These are phyloP conservation scores for Gouania willdenowi DNA, from an alignment of 2,797 vertebrate species.

Conservation along the genomic window DNA sequence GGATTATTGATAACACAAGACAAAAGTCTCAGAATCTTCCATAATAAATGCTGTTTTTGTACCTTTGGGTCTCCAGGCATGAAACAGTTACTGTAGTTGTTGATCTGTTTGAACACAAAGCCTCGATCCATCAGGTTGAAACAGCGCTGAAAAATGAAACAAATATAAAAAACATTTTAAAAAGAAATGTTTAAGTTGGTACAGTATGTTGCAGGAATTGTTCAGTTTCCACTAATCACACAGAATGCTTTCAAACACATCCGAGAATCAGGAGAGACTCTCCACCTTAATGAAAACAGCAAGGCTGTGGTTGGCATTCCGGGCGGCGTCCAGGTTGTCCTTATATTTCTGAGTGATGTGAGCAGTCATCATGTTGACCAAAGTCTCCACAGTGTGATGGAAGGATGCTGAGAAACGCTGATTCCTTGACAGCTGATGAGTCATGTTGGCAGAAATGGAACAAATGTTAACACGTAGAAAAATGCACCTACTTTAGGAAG, in stretches of 20 bases:
- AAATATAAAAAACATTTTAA: not conserved
- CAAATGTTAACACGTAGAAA: no score
- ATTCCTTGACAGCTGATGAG: constrained; percentile 85
- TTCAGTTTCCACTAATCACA: not conserved
- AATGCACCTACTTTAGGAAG: no score
- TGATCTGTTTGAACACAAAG: constrained; percentile 97
- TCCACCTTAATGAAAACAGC: constrained; percentile 94
- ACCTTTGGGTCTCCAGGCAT: constrained; percentile 97
- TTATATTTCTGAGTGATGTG: constrained; percentile 98
- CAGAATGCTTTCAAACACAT: not conserved
- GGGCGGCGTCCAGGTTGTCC: constrained; percentile 93
- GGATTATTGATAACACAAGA: not conserved
- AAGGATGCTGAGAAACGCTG: constrained; percentile 95
- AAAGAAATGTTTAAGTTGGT: no score
- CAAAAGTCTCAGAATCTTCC: not conserved
- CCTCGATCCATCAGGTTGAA: constrained; percentile 98
- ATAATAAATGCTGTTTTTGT: not conserved
- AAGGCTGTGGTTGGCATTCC: constrained; percentile 96
- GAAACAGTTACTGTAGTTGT: constrained; percentile 95
- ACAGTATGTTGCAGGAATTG: no score
- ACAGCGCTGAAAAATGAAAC: constrained; percentile 78
- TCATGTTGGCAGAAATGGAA: not conserved
- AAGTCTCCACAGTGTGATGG: constrained; percentile 92
- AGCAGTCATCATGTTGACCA: constrained; percentile 96
- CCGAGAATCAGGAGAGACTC: not conserved